Percentiles rank a stretch among this genome's conserved stretches.
Conservation (phyloP, 2,797 vertebrate genomes). For the Sebastes minor region DNA sequence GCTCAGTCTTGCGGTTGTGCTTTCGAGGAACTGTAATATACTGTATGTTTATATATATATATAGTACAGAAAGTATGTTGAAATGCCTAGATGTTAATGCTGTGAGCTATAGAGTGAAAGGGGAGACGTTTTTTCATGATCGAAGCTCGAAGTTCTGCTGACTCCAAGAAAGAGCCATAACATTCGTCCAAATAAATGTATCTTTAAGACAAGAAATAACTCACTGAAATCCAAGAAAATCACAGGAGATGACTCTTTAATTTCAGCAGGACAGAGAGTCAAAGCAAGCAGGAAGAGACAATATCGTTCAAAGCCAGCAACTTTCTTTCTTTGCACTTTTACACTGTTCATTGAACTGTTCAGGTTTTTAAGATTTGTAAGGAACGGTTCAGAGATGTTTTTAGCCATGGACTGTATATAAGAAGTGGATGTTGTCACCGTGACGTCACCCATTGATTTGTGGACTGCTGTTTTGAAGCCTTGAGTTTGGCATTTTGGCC, state of each 20-base stretch:
- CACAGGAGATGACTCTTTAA: background rate
- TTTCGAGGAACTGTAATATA: slow-evolving; percentile 49
- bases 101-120: slow-evolving; percentile 9
- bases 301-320: background rate
- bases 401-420: background rate
- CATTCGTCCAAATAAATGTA: background rate
- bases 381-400: background rate
- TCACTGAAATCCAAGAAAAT: background rate
- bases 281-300: background rate
- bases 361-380: background rate
- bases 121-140: slow-evolving; percentile 3
- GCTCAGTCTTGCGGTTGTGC: slow-evolving; percentile 36
- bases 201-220: background rate
- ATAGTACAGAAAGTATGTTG: slow-evolving; percentile 12
- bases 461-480: too few relatives aligned
- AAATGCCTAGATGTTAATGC: slow-evolving; percentile 16
- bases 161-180: background rate
- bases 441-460: too few relatives aligned
- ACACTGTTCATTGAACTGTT: background rate
- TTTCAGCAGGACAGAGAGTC: background rate
- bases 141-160: background rate
- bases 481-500: too few relatives aligned
- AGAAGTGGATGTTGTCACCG: too few relatives aligned
- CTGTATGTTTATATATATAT: too few relatives aligned
- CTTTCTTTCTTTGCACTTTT: background rate